Evolutionary conservation across 2,888 invertebrate genomes (phyloP).

Genomic region (Mimachlamys varia): DNA sequence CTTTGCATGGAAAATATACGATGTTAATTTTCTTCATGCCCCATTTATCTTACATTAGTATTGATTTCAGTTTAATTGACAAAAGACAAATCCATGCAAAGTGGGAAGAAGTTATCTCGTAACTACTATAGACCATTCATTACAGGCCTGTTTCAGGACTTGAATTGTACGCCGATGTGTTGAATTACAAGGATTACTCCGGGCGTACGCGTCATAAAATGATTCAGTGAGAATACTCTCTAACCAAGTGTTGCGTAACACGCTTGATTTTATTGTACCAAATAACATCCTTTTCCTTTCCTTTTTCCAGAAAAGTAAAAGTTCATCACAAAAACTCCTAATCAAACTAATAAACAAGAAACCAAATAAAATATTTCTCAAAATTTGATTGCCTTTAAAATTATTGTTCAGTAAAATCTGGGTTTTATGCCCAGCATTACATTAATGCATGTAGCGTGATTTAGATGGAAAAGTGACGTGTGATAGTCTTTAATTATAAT

Average conservation of each 20-base stretch:
- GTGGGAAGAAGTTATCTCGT: not conserved
- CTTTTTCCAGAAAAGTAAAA: not conserved
- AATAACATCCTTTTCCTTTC: not conserved
- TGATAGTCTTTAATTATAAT: slow-evolving; percentile 31
- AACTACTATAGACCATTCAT: not conserved
- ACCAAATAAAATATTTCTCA: slow-evolving; percentile 15
- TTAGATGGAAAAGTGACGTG: slow-evolving; percentile 20
- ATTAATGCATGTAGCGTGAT: slow-evolving; percentile 1
- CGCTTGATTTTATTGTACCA: not conserved
- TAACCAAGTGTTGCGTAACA: slow-evolving; percentile 28
- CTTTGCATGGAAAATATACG: slow-evolving; percentile 12
- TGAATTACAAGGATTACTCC: not conserved
- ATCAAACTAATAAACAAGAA: slow-evolving; percentile 20
- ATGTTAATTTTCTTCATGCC: slow-evolving; percentile 23
- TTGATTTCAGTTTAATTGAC: not conserved
- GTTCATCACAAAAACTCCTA: not conserved
- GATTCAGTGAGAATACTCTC: not conserved
- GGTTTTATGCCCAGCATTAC: not conserved
- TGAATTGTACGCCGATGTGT: not conserved
- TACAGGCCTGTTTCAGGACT: not conserved
- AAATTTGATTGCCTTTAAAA: slow-evolving; percentile 16
- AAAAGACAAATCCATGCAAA: not conserved
- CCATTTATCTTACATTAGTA: slow-evolving; percentile 24
- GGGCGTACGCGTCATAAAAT: not conserved
- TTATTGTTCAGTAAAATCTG: slow-evolving; percentile 4